Base-by-base conservation (phyloP, 2,888 invertebrate species). In the Stomorhina lunata region DNA sequence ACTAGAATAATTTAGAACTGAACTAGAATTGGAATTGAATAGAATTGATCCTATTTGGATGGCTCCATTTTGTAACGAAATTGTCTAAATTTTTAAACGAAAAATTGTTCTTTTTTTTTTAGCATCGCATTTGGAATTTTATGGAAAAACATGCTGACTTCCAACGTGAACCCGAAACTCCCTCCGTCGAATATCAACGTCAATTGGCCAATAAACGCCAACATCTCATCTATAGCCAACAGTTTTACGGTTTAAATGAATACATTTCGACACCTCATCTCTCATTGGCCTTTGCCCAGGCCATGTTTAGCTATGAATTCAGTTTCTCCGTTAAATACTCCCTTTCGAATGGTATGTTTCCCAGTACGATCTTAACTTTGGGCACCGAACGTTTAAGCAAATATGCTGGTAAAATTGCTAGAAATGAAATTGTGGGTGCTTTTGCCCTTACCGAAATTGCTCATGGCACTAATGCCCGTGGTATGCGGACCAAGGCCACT, bases 401-500 rank as follows among this genome's bases (percentile, higher is more conserved):
- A 40, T 92, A 93, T 81, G 89, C 94, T 0, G 92, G 87, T 0
- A 88, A 88, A 79, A 88, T 87, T 37, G 68, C 85, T 1, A 86
- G 88, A 12, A 87, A 88, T 69, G 87, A 94, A 92, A 92, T 94
- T 72, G 87, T 93, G 84, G 95, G 95, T 3, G 95, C 96, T 86
- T 97, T 96, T 90, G 96, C 96, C 0, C 90, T 98, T 53, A 98
- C 98, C 0, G 98, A 98, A 91, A 94, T 98, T 7, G 94, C 95
- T 0, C 98, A 98, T 89, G 98, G 98, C 0, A 97, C 96, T 27
- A 98, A 98, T 90, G 96, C 96, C 0, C 95, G 95, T 87, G 95
- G 95, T 3, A 96, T 98, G 95, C 93, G 95, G 86, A 97, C 97
- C 0, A 95, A 94, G 0, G 98, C 97, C 0, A 96, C 94, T 0